Evolutionary conservation across 2,888 invertebrate species (phyloP).

Genomic region (Netelia fuscicornis): DNA sequence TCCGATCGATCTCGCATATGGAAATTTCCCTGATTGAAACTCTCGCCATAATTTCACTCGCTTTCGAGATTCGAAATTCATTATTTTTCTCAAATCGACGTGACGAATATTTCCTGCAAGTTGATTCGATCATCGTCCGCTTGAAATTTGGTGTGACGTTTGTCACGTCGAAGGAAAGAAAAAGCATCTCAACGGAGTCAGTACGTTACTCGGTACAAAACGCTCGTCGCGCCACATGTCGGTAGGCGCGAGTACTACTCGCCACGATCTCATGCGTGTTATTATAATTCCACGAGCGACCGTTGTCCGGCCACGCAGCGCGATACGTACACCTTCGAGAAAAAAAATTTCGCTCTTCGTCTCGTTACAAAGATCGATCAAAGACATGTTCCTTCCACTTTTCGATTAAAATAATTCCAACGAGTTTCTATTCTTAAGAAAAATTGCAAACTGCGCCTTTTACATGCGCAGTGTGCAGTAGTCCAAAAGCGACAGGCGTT

Average conservation of each 20-base stretch:
- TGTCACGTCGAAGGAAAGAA: conserved; percentile 1
- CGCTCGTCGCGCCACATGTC: conserved; percentile 50
- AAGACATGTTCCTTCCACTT: not conserved
- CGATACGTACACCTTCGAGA: not conserved
- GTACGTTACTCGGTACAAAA: not conserved
- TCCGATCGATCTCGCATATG: conserved; percentile 62
- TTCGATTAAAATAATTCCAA: too few relatives aligned
- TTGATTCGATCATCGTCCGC: not conserved
- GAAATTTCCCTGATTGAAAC: conserved; percentile 6
- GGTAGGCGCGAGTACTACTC: conserved; percentile 30
- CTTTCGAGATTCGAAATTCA: not conserved
- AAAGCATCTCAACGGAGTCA: not conserved
- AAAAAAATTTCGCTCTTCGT: not conserved
- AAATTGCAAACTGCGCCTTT: too few relatives aligned
- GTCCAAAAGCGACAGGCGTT: not conserved
- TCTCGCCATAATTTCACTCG: not conserved
- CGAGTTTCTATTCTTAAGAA: too few relatives aligned
- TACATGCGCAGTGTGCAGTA: not conserved
- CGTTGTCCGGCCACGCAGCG: not conserved
- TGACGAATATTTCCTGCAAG: not conserved
- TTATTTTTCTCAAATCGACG: not conserved
- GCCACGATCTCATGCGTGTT: conserved; percentile 12
- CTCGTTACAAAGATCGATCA: not conserved
- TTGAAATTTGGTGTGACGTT: not conserved
- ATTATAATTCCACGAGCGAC: not conserved